phyloP scores from a whole-genome alignment of 2,113 vertebrate genomes.

The Lethenteron reissneri region DNA sequence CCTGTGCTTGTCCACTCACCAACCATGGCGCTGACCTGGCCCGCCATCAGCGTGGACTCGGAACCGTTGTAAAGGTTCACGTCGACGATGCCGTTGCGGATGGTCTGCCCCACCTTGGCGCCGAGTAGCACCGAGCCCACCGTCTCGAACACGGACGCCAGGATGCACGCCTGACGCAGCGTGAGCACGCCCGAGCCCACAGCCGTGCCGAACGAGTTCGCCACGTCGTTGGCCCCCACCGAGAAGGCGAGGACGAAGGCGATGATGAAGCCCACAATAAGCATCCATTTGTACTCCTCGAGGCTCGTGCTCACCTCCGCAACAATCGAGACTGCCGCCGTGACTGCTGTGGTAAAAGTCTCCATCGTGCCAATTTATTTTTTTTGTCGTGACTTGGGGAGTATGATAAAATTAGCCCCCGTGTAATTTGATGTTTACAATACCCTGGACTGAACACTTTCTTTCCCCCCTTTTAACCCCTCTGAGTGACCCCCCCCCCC shows the following conservation, averaged over 20 bases:
- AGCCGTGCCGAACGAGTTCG: constrained; percentile 87
- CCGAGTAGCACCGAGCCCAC: constrained; percentile 70
- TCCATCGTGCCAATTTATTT: too few relatives aligned
- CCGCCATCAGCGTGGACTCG: constrained; percentile 42
- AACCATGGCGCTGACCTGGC: constrained; percentile 62
- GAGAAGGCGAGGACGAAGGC: constrained; percentile 88
- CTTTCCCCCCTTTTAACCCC: too few relatives aligned
- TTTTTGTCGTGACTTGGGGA: too few relatives aligned
- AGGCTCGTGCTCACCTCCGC: not conserved
- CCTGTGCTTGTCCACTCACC: constrained; percentile 31
- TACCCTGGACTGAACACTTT: too few relatives aligned
- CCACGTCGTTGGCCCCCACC: constrained; percentile 85
- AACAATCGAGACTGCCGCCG: constrained; percentile 8
- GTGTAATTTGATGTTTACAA: too few relatives aligned
- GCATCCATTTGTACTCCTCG: constrained; percentile 45
- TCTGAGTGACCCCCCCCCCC: too few relatives aligned
- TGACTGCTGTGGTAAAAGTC: constrained; percentile 5
- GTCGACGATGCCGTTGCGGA: constrained; percentile 67
- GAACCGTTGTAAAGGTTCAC: constrained; percentile 43
- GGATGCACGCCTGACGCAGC: constrained; percentile 57
- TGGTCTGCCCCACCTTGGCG: constrained; percentile 87
- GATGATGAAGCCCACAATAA: constrained; percentile 66
- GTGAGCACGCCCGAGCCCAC: constrained; percentile 88
- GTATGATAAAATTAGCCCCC: too few relatives aligned
- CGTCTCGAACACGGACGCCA: constrained; percentile 76